These are phyloP conservation scores for Lutraria rhynchaena DNA, from an alignment of 1,140 invertebrate genomes.

Conservation along the genomic window DNA sequence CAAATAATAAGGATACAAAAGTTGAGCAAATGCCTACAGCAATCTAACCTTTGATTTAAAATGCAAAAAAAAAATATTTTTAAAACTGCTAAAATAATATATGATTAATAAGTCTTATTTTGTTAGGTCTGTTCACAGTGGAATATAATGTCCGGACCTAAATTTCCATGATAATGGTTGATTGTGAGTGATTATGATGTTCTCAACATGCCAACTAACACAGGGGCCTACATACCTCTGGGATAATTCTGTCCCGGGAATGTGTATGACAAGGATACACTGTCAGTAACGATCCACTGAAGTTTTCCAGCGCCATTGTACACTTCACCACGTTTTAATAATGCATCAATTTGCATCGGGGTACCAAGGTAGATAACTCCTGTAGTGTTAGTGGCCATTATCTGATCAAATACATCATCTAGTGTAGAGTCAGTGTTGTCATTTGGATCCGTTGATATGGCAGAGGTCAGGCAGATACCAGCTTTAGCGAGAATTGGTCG, in stretches of 20 bases:
- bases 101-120: too few relatives aligned
- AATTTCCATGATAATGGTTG: too few relatives aligned
- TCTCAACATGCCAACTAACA: too few relatives aligned
- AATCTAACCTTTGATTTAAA: too few relatives aligned
- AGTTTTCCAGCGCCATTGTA: slow-evolving; percentile 65
- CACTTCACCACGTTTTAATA: slow-evolving; percentile 64
- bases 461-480: slow-evolving; percentile 76
- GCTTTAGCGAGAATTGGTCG: slow-evolving; percentile 64
- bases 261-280: slow-evolving; percentile 64
- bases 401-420: slow-evolving; percentile 56
- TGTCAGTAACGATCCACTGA: slow-evolving; percentile 78
- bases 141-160: too few relatives aligned
- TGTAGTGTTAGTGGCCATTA: slow-evolving; percentile 59
- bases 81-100: too few relatives aligned
- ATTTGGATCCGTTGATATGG: slow-evolving; percentile 59
- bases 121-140: too few relatives aligned
- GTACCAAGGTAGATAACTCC: slow-evolving; percentile 74
- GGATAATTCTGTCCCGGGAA: slow-evolving; percentile 66
- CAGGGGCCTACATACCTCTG: slow-evolving; percentile 68
- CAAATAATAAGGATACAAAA: too few relatives aligned
- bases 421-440: slow-evolving; percentile 63
- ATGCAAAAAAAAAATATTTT: too few relatives aligned
- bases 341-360: slow-evolving; percentile 46
- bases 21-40: too few relatives aligned
- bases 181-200: too few relatives aligned